These are phyloP conservation scores for Thinocorus orbignyianus DNA, from an alignment of 2,113 vertebrate genomes.

Conservation along the genomic window DNA sequence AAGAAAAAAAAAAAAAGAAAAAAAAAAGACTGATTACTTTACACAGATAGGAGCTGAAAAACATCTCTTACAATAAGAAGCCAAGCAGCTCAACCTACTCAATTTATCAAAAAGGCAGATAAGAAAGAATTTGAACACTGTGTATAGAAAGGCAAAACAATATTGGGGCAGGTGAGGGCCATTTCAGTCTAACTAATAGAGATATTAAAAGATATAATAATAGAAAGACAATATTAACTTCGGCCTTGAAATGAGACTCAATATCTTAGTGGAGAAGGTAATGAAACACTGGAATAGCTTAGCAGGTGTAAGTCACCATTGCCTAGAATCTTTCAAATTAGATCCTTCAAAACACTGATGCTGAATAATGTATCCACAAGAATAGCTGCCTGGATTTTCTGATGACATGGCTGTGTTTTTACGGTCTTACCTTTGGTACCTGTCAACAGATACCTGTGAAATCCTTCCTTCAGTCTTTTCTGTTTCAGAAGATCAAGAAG, in stretches of 20 bases:
- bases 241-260: neutral
- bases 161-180: neutral
- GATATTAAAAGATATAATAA: neutral
- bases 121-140: neutral
- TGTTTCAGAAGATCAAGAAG: neutral
- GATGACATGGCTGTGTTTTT: neutral
- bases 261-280: neutral
- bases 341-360: neutral
- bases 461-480: neutral
- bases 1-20: neutral
- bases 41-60: neutral
- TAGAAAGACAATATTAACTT: neutral
- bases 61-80: neutral
- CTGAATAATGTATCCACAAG: neutral
- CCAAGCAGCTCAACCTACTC: neutral
- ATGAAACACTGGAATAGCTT: neutral
- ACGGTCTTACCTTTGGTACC: neutral
- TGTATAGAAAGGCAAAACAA: neutral
- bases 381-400: neutral
- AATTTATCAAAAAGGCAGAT: neutral
- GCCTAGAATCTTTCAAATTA: neutral
- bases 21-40: neutral
- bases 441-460: neutral
- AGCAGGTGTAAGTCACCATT: neutral
- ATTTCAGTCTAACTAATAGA: neutral